Percentiles rank a stretch among this genome's conserved stretches.
These are phyloP conservation scores for Cryptoleucopteryx plumbea DNA, from an alignment of 2,113 vertebrate genomes.

Conservation along the genomic window DNA sequence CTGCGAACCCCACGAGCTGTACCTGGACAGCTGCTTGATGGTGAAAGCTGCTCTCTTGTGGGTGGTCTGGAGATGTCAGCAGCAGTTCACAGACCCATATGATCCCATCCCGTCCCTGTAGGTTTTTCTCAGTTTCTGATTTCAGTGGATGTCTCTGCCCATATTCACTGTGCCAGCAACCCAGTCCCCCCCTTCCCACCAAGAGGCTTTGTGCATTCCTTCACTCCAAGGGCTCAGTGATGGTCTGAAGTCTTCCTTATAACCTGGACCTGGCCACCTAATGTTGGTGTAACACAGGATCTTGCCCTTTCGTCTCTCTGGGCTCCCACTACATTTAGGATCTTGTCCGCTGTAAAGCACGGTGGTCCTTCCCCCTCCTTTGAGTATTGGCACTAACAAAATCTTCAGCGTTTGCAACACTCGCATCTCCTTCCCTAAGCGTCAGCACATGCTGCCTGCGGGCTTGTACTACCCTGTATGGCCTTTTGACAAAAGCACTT, in stretches of 20 bases:
- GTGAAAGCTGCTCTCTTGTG: background rate
- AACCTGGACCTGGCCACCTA: background rate
- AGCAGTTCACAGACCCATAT: accelerated
- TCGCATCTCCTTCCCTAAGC: background rate
- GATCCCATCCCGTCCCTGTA: no score
- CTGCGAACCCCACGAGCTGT: background rate
- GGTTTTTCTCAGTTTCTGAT: background rate
- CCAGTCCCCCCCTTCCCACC: no score
- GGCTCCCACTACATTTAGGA: background rate
- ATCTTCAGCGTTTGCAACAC: background rate
- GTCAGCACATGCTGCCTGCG: background rate
- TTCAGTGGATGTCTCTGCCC: background rate
- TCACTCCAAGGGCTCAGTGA: background rate
- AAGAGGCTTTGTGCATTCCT: background rate
- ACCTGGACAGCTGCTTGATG: background rate
- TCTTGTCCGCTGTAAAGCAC: background rate
- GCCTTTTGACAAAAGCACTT: background rate
- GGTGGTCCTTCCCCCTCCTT: background rate
- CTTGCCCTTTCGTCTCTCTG: background rate
- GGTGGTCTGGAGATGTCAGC: background rate
- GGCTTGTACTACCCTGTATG: background rate
- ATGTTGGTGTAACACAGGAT: background rate
- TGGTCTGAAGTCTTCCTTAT: background rate
- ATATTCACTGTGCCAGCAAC: no score
- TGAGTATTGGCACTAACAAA: no score